Percentiles rank a stretch among this genome's conserved stretches.
Conservation (phyloP, 2,797 vertebrate species). For the Anisognathus igniventris region DNA sequence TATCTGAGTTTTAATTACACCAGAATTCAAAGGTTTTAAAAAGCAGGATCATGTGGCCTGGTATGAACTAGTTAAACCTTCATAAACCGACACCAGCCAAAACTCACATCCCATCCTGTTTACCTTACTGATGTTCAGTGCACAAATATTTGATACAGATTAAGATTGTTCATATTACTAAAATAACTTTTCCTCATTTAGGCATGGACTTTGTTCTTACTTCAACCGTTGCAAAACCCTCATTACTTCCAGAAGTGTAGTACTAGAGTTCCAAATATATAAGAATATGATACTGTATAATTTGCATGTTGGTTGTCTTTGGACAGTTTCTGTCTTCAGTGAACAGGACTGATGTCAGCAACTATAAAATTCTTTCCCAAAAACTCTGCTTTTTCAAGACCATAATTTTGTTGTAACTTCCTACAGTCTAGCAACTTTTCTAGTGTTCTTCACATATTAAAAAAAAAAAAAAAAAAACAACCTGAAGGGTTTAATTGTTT, state of each 20-base stretch:
- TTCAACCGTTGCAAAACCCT: neutral
- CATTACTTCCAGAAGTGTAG: neutral
- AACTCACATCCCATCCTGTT: neutral
- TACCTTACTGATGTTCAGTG: neutral
- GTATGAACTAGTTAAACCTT: neutral
- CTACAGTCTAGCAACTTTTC: neutral
- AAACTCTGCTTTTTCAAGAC: neutral
- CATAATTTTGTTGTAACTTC: neutral
- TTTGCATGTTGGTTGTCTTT: slow-evolving; percentile 9
- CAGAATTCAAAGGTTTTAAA: neutral
- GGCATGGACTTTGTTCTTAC: neutral
- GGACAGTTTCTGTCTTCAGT: neutral
- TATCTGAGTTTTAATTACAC: neutral
- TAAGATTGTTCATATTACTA: neutral
- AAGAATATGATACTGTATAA: neutral
- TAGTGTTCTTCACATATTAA: accelerated
- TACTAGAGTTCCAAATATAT: neutral
- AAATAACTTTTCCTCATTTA: neutral
- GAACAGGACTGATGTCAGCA: neutral
- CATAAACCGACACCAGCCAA: neutral
- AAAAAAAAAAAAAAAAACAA: neutral
- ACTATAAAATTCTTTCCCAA: neutral
- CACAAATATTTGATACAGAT: neutral
- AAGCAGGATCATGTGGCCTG: neutral
- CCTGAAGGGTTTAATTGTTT: neutral